A percentile compares a stretch with the other conserved stretches of the same genome.
Evolutionary conservation across 2,113 vertebrate species (phyloP).

Genomic region (Anarrhichthys ocellatus): DNA sequence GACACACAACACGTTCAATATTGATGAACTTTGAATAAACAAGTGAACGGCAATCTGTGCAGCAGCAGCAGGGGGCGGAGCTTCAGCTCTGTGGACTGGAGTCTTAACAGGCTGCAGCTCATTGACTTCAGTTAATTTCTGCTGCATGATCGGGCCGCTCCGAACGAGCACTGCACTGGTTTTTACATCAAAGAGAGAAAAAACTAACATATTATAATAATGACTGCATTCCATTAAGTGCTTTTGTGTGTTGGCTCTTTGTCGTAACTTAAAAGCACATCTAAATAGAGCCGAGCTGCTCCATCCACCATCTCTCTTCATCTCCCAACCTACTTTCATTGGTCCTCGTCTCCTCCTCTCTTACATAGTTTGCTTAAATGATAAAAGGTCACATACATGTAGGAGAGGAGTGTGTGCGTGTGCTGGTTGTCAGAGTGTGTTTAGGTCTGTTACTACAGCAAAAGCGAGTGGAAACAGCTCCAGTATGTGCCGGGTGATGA

Average conservation of each 20-base stretch:
- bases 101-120: too few species aligned
- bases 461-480: conserved; percentile 9
- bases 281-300: conserved; percentile 3
- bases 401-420: neutral
- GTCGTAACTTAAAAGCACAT: neutral
- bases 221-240: neutral
- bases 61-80: too few species aligned
- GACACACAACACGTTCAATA: too few species aligned
- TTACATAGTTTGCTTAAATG: conserved; percentile 8
- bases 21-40: too few species aligned
- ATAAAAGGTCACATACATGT: conserved; percentile 1
- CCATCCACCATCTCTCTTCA: neutral
- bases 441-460: conserved; percentile 41
- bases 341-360: neutral
- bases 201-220: conserved; percentile 2
- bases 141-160: too few species aligned
- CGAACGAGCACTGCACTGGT: too few species aligned
- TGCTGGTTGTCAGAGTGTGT: conserved; percentile 25
- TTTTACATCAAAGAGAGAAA: neutral
- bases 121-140: too few species aligned
- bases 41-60: too few species aligned
- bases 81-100: too few species aligned
- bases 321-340: neutral
- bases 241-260: neutral
- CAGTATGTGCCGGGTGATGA: conserved; percentile 42